These are phyloP conservation scores for Oncopeltus fasciatus DNA, from an alignment of 1,140 invertebrate genomes.

Conservation along the genomic window DNA sequence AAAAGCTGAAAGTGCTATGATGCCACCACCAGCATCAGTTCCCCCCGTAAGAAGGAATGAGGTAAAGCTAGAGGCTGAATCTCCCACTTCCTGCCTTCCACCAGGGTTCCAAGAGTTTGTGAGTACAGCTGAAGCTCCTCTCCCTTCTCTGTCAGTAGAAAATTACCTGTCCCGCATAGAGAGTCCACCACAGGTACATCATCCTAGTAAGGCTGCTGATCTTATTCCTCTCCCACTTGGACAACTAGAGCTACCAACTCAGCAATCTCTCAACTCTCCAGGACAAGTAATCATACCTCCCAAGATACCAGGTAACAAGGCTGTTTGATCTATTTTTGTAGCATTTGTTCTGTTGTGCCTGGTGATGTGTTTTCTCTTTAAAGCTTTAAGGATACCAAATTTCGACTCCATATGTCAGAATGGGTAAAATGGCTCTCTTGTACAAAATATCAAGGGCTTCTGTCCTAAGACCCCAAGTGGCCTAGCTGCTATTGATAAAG, in stretches of 20 bases:
- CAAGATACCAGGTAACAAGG: too few species aligned
- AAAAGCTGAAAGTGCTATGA: constrained; percentile 19
- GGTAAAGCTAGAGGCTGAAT: constrained; percentile 26
- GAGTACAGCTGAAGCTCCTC: constrained; percentile 28
- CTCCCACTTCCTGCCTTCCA: constrained; percentile 22
- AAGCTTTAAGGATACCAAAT: too few species aligned
- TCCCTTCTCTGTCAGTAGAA: constrained; percentile 42
- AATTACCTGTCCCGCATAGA: constrained; percentile 43
- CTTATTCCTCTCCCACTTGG: neutral
- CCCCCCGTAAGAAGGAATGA: constrained; percentile 13
- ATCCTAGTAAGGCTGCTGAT: neutral
- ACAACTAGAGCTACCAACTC: neutral
- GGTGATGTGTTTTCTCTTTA: too few species aligned
- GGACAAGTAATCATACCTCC: too few species aligned
- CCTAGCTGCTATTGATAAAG: too few species aligned
- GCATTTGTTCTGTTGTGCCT: too few species aligned
- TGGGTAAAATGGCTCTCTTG: too few species aligned
- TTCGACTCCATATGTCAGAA: too few species aligned
- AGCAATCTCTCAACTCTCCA: too few species aligned
- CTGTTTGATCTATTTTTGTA: too few species aligned
- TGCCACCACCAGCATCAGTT: constrained; percentile 16
- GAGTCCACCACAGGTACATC: neutral
- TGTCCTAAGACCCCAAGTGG: too few species aligned
- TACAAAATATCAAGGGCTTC: too few species aligned
- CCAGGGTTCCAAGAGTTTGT: constrained; percentile 31